Conservation (phyloP, 2,888 invertebrate genomes). For the Heteromyza rotundicornis region DNA sequence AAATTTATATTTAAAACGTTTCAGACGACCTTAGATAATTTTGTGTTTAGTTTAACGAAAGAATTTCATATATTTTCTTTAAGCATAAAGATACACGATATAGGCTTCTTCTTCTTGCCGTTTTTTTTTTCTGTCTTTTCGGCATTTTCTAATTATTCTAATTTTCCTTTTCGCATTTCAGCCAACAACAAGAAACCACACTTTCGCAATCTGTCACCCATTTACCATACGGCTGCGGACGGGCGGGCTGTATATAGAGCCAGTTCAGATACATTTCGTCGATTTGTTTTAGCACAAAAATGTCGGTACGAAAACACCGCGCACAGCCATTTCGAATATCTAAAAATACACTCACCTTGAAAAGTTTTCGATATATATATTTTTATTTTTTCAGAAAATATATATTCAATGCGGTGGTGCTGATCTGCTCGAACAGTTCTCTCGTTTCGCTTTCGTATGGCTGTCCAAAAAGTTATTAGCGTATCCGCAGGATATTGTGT, state of each 20-base stretch:
- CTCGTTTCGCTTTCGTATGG: conserved; percentile 11
- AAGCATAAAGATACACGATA: no score
- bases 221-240: conserved; percentile 22
- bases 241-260: neutral
- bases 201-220: conserved; percentile 41
- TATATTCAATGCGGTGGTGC: neutral
- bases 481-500: neutral
- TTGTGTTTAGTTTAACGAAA: no score
- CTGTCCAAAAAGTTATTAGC: conserved; percentile 31
- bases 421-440: conserved; percentile 1
- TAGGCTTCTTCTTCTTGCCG: no score
- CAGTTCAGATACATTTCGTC: conserved; percentile 6
- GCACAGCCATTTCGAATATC: conserved; percentile 55
- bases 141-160: no score
- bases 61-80: no score
- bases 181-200: conserved; percentile 28
- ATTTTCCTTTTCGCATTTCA: no score
- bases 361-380: conserved; percentile 54
- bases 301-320: conserved; percentile 25
- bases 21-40: no score
- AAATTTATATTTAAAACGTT: no score
- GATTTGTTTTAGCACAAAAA: conserved; percentile 19
- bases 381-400: conserved; percentile 33
- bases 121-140: no score
- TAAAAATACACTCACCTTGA: conserved; percentile 64